Evolutionary conservation across 1,140 invertebrate genomes (phyloP).

Genomic region (Lucilia cuprina): DNA sequence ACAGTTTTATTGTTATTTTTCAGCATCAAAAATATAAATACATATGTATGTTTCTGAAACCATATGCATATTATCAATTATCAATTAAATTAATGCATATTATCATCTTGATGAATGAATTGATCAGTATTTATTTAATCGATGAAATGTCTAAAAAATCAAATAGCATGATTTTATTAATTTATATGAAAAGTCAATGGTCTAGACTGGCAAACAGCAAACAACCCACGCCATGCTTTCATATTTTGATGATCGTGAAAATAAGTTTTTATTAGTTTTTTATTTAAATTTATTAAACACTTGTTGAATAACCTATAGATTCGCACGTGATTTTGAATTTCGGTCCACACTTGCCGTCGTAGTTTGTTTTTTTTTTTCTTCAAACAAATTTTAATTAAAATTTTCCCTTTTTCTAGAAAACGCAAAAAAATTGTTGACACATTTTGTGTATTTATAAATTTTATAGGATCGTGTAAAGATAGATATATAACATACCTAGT

Average conservation of each 20-base stretch:
- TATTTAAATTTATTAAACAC: constrained; percentile 15
- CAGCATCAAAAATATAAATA: too few species aligned
- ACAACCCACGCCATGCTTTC: background rate
- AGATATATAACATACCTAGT: too few species aligned
- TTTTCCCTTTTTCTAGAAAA: background rate
- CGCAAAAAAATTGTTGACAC: background rate
- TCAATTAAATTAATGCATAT: too few species aligned
- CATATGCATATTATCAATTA: too few species aligned
- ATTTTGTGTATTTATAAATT: background rate
- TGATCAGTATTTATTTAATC: background rate
- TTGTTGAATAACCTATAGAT: background rate
- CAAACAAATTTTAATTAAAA: background rate
- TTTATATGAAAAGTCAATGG: background rate
- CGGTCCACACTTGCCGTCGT: background rate
- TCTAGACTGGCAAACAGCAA: background rate
- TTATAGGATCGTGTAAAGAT: too few species aligned
- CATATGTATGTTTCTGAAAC: too few species aligned
- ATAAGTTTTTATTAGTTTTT: background rate
- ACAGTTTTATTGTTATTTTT: too few species aligned
- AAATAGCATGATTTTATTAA: background rate
- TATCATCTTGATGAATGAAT: too few species aligned
- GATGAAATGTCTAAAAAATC: background rate
- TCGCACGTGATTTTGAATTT: background rate
- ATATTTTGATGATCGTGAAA: background rate
- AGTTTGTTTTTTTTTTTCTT: background rate